Evolutionary conservation across 2,797 vertebrate species (phyloP).

Genomic region (Hemibagrus guttatus): DNA sequence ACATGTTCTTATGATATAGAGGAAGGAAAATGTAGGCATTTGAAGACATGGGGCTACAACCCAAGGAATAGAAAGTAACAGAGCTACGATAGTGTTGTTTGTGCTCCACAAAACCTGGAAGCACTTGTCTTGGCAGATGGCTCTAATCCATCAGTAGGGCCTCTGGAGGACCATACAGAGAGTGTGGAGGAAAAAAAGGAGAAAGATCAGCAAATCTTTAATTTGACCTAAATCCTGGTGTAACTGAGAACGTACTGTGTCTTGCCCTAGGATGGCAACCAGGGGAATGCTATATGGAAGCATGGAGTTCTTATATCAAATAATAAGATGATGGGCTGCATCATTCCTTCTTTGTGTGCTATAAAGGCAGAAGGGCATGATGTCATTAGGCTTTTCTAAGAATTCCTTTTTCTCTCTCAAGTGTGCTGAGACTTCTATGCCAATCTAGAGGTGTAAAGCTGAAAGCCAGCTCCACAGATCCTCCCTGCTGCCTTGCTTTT

Average conservation of each 20-base stretch:
- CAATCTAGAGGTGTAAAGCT: neutral
- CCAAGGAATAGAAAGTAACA: neutral
- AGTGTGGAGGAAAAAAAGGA: constrained; percentile 9
- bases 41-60: constrained; percentile 4
- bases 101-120: constrained; percentile 27
- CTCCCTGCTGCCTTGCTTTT: neutral
- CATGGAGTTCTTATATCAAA: constrained; percentile 26
- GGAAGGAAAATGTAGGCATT: constrained; percentile 13
- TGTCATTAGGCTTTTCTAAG: constrained; percentile 30
- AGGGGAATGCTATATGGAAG: neutral
- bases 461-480: constrained; percentile 5
- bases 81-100: neutral
- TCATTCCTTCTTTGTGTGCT: constrained; percentile 28
- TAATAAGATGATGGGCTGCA: constrained; percentile 24
- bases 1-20: neutral
- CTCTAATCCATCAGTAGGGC: constrained; percentile 45
- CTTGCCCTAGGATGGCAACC: constrained; percentile 12
- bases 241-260: neutral
- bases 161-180: constrained; percentile 30
- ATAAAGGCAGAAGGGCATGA: constrained; percentile 9
- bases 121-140: constrained; percentile 35
- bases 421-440: neutral
- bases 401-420: neutral
- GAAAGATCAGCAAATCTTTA: constrained; percentile 40
- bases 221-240: constrained; percentile 32